These are phyloP conservation scores for Panagrolaimus sp. DNA, from an alignment of 1,140 invertebrate species.

Conservation along the genomic window DNA sequence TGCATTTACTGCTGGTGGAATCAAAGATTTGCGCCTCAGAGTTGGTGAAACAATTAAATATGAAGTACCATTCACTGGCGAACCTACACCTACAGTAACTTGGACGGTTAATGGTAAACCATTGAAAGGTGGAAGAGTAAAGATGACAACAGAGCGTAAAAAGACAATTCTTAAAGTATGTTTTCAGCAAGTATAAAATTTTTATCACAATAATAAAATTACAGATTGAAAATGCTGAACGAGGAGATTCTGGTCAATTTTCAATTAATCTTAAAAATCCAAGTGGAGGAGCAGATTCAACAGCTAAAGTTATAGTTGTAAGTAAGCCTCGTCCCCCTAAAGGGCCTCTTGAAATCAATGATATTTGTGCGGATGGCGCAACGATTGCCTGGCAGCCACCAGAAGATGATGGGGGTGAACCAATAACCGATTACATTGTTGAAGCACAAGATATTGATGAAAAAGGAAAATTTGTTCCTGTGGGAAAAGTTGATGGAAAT, in stretches of 20 bases:
- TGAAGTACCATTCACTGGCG: constrained; percentile 70
- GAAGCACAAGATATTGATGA: constrained; percentile 57
- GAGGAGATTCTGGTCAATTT: constrained; percentile 80
- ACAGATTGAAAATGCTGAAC: constrained; percentile 77
- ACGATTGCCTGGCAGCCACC: constrained; percentile 94
- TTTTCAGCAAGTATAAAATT: constrained; percentile 1
- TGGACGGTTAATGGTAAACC: constrained; percentile 74
- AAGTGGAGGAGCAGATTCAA: constrained; percentile 82
- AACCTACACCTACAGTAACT: constrained; percentile 69
- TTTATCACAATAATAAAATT: constrained; percentile 72
- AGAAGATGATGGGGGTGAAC: constrained; percentile 90
- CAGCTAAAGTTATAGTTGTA: constrained; percentile 60
- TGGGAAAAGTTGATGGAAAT: constrained; percentile 42
- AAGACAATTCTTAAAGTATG: constrained; percentile 52
- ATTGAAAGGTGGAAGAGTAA: constrained; percentile 49
- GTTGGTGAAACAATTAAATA: constrained; percentile 58
- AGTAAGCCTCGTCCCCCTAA: constrained; percentile 81
- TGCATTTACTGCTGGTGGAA: constrained; percentile 48
- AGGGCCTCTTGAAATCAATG: constrained; percentile 82
- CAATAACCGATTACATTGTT: constrained; percentile 51
- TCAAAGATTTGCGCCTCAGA: constrained; percentile 53
- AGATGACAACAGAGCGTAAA: constrained; percentile 53
- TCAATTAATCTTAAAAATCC: constrained; percentile 84
- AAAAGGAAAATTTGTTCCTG: constrained; percentile 56
- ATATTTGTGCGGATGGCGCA: constrained; percentile 89